These are phyloP conservation scores for Ploceus nigricollis DNA, from an alignment of 2,113 vertebrate species.

Conservation along the genomic window DNA sequence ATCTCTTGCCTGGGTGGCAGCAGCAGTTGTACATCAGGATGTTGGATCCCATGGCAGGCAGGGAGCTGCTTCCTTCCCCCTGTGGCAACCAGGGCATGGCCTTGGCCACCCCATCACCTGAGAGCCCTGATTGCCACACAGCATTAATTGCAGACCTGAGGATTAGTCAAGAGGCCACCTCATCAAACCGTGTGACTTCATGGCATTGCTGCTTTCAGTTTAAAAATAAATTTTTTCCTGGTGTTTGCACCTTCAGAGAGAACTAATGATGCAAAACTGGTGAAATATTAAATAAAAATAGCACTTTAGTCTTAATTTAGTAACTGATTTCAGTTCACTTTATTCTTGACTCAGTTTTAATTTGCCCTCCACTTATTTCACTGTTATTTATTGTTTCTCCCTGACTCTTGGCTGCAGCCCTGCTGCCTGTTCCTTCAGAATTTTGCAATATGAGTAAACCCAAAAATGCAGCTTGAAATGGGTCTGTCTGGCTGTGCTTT, in stretches of 20 bases:
- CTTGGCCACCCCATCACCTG: background rate
- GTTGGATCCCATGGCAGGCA: background rate
- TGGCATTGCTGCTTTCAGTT: background rate
- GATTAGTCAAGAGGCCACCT: background rate
- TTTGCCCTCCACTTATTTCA: background rate
- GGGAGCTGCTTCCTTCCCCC: background rate
- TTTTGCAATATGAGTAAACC: background rate
- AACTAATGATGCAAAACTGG: background rate
- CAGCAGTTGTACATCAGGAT: background rate
- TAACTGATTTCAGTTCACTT: background rate
- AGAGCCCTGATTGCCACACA: background rate
- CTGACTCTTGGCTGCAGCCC: background rate
- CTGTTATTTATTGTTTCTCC: background rate
- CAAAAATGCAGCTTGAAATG: background rate
- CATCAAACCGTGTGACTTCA: background rate
- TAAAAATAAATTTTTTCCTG: rapidly evolving
- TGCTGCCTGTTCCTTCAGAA: background rate
- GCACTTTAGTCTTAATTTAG: background rate
- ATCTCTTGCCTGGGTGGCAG: background rate
- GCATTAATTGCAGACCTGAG: background rate
- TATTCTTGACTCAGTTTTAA: background rate
- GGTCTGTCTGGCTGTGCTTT: background rate
- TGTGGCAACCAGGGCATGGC: background rate
- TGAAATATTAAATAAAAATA: background rate
- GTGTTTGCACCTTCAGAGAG: background rate